Evolutionary conservation across 2,113 vertebrate species (phyloP).

Genomic region (Sander vitreus): DNA sequence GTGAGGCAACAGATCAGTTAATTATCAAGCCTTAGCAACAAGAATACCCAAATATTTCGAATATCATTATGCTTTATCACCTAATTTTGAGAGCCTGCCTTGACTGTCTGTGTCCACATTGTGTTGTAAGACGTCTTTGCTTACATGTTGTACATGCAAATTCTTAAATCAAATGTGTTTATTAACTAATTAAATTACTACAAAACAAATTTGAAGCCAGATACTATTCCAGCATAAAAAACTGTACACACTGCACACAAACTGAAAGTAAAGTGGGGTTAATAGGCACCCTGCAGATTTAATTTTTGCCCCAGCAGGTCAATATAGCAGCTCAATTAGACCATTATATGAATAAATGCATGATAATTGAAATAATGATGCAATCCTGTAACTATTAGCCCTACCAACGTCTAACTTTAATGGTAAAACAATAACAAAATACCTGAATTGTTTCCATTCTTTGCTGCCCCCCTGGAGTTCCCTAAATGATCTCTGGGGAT

Average conservation of each 20-base stretch:
- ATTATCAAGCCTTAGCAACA: neutral
- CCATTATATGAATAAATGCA: neutral
- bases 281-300: neutral
- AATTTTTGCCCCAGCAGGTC: neutral
- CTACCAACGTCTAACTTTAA: neutral
- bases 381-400: neutral
- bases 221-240: neutral
- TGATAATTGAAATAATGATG: neutral
- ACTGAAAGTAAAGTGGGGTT: neutral
- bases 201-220: neutral
- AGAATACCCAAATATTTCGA: neutral
- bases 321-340: neutral
- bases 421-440: neutral
- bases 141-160: neutral
- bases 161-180: neutral
- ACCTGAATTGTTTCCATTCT: neutral
- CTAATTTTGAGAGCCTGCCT: neutral
- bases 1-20: neutral
- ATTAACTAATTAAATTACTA: neutral
- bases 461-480: too few relatives aligned
- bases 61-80: neutral
- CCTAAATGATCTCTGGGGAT: neutral
- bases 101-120: neutral
- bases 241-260: neutral
- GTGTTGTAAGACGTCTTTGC: too few relatives aligned